Evolutionary conservation across 2,113 vertebrate species (phyloP).

Genomic region (Leucopsar rothschildi): DNA sequence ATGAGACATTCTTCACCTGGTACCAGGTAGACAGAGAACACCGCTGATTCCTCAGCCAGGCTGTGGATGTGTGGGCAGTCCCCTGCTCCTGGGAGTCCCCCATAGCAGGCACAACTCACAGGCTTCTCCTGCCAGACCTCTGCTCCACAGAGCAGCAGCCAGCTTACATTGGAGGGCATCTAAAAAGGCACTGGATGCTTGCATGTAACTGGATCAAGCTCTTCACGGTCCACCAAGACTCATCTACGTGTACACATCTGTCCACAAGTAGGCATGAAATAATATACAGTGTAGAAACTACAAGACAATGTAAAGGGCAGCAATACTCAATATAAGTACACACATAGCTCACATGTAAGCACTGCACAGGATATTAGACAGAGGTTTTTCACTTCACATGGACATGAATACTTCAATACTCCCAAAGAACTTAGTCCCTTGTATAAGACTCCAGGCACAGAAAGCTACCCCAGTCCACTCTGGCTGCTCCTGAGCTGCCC

Average conservation of each 20-base stretch:
- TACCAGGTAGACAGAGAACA: not conserved
- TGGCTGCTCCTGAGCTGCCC: rapidly evolving
- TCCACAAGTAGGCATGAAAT: not conserved
- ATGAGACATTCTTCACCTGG: not conserved
- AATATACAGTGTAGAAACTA: not conserved
- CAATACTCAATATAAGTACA: not conserved
- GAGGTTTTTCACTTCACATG: not conserved
- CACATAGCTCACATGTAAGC: not conserved
- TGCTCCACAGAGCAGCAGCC: rapidly evolving
- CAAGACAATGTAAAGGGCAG: not conserved
- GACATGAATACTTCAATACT: not conserved
- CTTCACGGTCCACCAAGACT: not conserved
- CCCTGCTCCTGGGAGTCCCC: not conserved
- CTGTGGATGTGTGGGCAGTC: not conserved
- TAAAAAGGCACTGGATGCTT: not conserved
- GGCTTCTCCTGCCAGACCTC: not conserved
- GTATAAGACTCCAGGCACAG: not conserved
- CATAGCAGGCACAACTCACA: not conserved
- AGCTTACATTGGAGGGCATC: not conserved
- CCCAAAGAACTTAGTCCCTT: not conserved
- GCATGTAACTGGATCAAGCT: not conserved
- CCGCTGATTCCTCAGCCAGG: too few species aligned
- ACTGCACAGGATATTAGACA: not conserved
- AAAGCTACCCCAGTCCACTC: not conserved
- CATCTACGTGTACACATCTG: not conserved